Percentiles rank a stretch among this genome's conserved stretches.
Conservation (phyloP, 2,113 vertebrate genomes). For the Chelonoidis abingdonii region DNA sequence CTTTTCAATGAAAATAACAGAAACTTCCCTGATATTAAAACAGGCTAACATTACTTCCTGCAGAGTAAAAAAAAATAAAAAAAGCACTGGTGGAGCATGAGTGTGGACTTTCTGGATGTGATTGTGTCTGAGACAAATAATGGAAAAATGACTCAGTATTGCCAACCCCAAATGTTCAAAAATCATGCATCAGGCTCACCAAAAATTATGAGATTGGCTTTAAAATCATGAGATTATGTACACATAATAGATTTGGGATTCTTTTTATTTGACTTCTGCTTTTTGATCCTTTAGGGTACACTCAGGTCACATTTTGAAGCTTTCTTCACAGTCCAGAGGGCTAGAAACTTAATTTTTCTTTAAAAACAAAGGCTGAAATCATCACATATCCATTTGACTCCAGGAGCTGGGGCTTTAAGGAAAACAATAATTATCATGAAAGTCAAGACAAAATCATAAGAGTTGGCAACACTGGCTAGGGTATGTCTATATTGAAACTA, state of each 20-base stretch:
- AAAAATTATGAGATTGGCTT: no score
- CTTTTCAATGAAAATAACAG: neutral
- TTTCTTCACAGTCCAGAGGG: neutral
- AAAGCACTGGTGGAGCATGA: neutral
- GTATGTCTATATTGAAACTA: neutral
- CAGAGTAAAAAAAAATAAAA: neutral
- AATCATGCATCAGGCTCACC: neutral
- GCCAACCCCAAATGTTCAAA: neutral
- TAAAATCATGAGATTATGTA: neutral
- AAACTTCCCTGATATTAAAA: neutral
- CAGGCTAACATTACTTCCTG: neutral
- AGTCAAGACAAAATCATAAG: neutral
- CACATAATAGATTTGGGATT: neutral
- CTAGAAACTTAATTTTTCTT: neutral
- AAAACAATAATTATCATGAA: neutral
- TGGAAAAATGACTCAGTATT: neutral
- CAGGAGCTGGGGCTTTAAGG: neutral
- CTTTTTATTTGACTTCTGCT: neutral
- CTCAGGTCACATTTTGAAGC: neutral
- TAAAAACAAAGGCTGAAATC: neutral
- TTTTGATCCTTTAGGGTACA: neutral
- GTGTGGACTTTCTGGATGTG: neutral
- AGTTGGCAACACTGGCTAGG: neutral
- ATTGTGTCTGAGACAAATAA: neutral
- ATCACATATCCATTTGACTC: neutral